phyloP scores from a whole-genome alignment of 1,140 invertebrate species.

The Drosophila pruinosa region DNA sequence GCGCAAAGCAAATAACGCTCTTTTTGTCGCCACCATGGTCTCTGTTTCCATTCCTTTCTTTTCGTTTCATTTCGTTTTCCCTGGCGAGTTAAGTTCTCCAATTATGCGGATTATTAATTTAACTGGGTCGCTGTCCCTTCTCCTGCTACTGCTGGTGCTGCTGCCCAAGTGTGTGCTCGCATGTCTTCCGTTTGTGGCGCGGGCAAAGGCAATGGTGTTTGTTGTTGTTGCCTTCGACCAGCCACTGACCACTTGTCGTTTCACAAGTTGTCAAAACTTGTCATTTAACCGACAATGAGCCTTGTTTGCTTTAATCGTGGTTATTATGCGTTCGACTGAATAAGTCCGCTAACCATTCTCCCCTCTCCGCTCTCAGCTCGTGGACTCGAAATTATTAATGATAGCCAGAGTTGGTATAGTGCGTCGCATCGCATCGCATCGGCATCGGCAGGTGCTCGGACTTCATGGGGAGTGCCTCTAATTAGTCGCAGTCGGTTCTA shows the following conservation, averaged over 20 bases:
- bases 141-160: too few species aligned
- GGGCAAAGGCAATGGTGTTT: not conserved
- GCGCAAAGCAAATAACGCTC: slow-evolving; percentile 82
- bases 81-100: slow-evolving; percentile 74
- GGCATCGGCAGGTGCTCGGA: slow-evolving; percentile 61
- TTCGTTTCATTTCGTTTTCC: slow-evolving; percentile 15
- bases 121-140: slow-evolving; percentile 62
- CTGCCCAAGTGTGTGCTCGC: slow-evolving; percentile 6
- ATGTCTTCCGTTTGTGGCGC: slow-evolving; percentile 1
- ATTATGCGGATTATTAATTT: slow-evolving; percentile 83
- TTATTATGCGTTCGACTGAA: slow-evolving; percentile 77
- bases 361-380: not conserved
- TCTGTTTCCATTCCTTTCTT: not conserved
- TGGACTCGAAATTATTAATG: slow-evolving; percentile 67
- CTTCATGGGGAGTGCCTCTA: slow-evolving; percentile 59
- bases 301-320: slow-evolving; percentile 82
- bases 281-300: slow-evolving; percentile 83
- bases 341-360: slow-evolving; percentile 32
- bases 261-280: slow-evolving; percentile 83
- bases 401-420: slow-evolving; percentile 33
- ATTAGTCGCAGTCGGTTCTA: slow-evolving; percentile 43
- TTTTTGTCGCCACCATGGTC: slow-evolving; percentile 67
- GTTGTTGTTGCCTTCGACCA: slow-evolving; percentile 12
- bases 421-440: slow-evolving; percentile 30
- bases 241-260: slow-evolving; percentile 73